These are phyloP conservation scores for Nannobrachium achirus DNA, from an alignment of 2,113 vertebrate species.

Conservation along the genomic window DNA sequence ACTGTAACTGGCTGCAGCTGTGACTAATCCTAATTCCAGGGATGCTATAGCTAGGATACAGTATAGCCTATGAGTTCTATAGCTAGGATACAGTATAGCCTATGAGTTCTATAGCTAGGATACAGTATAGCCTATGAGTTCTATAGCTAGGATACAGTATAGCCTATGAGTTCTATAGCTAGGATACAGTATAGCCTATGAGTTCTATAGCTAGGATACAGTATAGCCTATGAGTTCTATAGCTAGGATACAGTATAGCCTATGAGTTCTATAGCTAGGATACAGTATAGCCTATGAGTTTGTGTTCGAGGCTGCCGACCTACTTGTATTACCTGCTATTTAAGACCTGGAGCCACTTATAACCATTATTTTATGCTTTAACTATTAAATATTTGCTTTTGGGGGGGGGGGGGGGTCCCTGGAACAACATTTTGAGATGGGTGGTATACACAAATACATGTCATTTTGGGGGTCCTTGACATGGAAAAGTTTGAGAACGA, in stretches of 20 bases:
- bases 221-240: background rate
- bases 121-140: background rate
- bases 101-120: background rate
- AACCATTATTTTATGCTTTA: too few relatives aligned
- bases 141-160: background rate
- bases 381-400: too few relatives aligned
- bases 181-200: background rate
- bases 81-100: background rate
- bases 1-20: conserved; percentile 44
- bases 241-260: background rate
- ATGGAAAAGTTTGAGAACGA: too few relatives aligned
- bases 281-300: background rate
- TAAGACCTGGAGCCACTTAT: background rate
- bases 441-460: too few relatives aligned
- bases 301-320: background rate
- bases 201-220: background rate
- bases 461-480: too few relatives aligned
- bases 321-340: background rate
- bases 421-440: too few relatives aligned
- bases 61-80: background rate
- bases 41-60: conserved; percentile 7
- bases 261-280: background rate
- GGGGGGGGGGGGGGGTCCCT: too few relatives aligned
- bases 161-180: background rate
- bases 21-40: conserved; percentile 37